A percentile compares a stretch with the other conserved stretches of the same genome.
phyloP scores from a whole-genome alignment of 2,888 invertebrate species.

The Nephrotoma appendiculata region DNA sequence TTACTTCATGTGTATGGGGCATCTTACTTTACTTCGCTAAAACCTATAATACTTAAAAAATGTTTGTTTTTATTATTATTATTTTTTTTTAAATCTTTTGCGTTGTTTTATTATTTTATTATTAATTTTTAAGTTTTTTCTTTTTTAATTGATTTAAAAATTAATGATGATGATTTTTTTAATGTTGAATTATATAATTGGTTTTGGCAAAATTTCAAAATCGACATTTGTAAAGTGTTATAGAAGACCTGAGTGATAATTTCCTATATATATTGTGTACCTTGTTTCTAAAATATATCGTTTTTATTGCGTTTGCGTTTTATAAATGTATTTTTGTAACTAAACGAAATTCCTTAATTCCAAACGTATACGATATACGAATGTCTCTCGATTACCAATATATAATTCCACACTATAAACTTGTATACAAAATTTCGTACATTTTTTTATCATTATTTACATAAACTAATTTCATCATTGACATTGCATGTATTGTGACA shows the following conservation, averaged over 20 bases:
- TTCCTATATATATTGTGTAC: neutral
- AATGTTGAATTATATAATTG: neutral
- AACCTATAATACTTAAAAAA: slow-evolving; percentile 1
- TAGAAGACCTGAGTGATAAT: neutral
- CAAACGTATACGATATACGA: neutral
- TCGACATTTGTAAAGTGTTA: neutral
- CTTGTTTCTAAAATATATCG: neutral
- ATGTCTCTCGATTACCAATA: neutral
- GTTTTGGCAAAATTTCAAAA: neutral
- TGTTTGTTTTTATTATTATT: neutral
- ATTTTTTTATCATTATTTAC: neutral
- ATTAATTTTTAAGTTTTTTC: neutral
- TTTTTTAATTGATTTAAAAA: neutral
- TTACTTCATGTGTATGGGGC: slow-evolving; percentile 83
- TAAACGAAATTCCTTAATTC: neutral
- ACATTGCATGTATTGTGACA: neutral
- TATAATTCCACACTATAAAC: neutral
- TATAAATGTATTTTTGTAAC: neutral
- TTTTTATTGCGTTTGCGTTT: neutral
- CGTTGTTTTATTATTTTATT: neutral
- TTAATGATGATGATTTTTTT: neutral
- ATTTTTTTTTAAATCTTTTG: neutral
- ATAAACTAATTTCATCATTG: neutral
- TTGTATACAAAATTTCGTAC: neutral
- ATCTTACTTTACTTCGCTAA: slow-evolving; percentile 48